phyloP scores from a whole-genome alignment of 2,888 invertebrate genomes.

The Rotaria magnacalcarata region DNA sequence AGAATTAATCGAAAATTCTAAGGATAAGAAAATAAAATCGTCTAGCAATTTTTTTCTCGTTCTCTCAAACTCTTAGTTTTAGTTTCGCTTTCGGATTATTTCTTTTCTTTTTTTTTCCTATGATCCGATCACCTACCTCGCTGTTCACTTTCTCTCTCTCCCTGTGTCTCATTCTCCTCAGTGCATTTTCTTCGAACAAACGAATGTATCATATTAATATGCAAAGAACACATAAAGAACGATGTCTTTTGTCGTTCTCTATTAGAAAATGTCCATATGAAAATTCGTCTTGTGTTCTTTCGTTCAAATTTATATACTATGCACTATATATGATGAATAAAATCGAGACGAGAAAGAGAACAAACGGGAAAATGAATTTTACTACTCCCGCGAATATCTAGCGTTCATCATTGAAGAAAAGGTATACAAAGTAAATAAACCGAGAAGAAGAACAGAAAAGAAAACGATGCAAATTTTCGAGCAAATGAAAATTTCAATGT shows the following conservation, averaged over 20 bases:
- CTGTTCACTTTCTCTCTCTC: not conserved
- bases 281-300: not conserved
- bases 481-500: conserved; percentile 19
- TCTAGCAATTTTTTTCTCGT: not conserved
- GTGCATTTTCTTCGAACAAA: not conserved
- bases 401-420: not conserved
- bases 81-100: not conserved
- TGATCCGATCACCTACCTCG: not conserved
- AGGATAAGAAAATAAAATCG: not conserved
- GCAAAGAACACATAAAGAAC: not conserved
- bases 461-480: conserved; percentile 7
- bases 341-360: conserved; percentile 7
- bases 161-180: not conserved
- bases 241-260: not conserved
- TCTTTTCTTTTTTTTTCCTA: not conserved
- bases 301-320: not conserved
- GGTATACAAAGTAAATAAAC: not conserved
- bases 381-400: not conserved
- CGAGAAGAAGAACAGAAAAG: not conserved
- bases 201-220: not conserved
- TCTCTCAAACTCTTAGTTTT: not conserved
- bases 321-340: not conserved
- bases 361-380: conserved; percentile 25
- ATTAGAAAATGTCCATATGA: not conserved
- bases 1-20: not conserved